Evolutionary conservation across 1,140 invertebrate species (phyloP).

Genomic region (Meloidogyne hapla): DNA sequence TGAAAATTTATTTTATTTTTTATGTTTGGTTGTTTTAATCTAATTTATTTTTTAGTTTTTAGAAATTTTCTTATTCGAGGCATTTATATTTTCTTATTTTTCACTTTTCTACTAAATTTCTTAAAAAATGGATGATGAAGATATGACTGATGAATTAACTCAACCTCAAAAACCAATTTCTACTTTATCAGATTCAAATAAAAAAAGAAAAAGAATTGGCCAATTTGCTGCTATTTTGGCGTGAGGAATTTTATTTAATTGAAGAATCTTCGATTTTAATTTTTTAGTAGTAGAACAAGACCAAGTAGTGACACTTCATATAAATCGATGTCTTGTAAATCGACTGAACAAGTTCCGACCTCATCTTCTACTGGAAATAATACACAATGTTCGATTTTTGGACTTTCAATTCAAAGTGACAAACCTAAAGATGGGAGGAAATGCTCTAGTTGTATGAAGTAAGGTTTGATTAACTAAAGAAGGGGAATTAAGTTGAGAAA

Average conservation of each 20-base stretch:
- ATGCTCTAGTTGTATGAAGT: constrained; percentile 29
- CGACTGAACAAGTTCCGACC: background rate
- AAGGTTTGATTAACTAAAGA: background rate
- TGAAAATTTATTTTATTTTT: no score
- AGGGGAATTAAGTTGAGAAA: no score
- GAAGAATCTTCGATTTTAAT: background rate
- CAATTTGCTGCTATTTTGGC: constrained; percentile 13
- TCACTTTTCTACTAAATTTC: no score
- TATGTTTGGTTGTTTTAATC: no score
- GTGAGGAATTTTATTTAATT: background rate
- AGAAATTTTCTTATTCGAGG: background rate
- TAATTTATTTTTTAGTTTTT: background rate
- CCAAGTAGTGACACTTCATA: background rate
- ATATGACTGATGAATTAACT: constrained; percentile 65
- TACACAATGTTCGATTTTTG: constrained; percentile 9
- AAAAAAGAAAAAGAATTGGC: background rate
- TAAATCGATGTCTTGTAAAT: background rate
- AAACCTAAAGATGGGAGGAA: background rate
- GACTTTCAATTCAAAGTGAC: background rate
- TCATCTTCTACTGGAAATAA: background rate
- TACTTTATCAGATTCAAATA: background rate
- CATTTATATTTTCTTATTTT: no score
- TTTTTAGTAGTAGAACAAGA: background rate
- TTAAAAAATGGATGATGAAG: background rate
- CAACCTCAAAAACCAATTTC: constrained; percentile 8